These are phyloP conservation scores for Luscinia megarhynchos DNA, from an alignment of 2,797 vertebrate genomes.

Conservation along the genomic window DNA sequence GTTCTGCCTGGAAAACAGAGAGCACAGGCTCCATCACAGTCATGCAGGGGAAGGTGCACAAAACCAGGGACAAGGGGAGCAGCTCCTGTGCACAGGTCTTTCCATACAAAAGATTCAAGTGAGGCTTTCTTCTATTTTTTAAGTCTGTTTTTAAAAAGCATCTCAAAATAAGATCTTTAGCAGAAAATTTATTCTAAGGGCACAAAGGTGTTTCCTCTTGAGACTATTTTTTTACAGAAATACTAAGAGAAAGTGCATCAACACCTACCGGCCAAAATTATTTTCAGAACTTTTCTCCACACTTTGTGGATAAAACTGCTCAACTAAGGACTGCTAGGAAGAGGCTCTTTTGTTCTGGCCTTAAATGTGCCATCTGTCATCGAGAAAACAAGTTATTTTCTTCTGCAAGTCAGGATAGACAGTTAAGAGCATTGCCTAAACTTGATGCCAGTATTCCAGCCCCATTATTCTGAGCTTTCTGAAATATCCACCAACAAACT, in stretches of 20 bases:
- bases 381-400: not conserved
- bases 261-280: not conserved
- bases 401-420: not conserved
- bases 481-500: not conserved
- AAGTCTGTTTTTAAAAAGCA: not conserved
- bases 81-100: not conserved
- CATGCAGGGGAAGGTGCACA: not conserved
- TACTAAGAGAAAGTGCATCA: not conserved
- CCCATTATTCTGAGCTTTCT: not conserved
- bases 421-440: not conserved
- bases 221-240: not conserved
- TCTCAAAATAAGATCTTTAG: not conserved
- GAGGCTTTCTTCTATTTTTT: not conserved
- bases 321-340: not conserved
- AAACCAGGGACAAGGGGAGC: not conserved
- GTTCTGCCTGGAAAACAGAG: slow-evolving; percentile 83
- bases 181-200: not conserved
- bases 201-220: accelerated
- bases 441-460: not conserved
- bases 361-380: not conserved
- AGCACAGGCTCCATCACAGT: slow-evolving; percentile 19
- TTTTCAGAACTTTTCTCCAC: not conserved
- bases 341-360: not conserved
- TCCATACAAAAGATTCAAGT: not conserved
- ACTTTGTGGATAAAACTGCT: not conserved